phyloP scores from a whole-genome alignment of 2,888 invertebrate species.

The Chrysina gloriosa region DNA sequence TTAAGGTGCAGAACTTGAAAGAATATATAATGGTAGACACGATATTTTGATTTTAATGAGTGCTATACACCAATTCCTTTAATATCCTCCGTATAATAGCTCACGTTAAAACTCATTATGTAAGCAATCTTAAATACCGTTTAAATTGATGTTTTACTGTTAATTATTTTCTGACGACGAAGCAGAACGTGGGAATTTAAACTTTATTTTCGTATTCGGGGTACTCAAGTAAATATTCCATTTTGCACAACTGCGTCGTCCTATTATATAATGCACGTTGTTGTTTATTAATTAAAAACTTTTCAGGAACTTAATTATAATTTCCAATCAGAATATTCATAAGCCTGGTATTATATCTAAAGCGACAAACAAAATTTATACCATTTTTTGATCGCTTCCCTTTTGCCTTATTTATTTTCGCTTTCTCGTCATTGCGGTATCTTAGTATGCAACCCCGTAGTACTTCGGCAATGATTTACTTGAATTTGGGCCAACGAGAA shows the following conservation, averaged over 20 bases:
- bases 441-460: neutral
- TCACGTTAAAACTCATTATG: neutral
- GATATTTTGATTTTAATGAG: too few species aligned
- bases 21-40: too few species aligned
- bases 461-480: neutral
- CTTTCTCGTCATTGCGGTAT: neutral
- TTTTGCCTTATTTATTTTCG: neutral
- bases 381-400: slow-evolving; percentile 3
- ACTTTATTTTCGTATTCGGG: slow-evolving; percentile 15
- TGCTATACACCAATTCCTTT: too few species aligned
- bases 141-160: neutral
- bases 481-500: neutral
- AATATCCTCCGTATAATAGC: neutral
- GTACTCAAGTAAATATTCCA: slow-evolving; percentile 26
- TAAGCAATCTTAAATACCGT: neutral
- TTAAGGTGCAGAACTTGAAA: too few species aligned
- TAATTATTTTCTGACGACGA: neutral
- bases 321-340: slow-evolving; percentile 37
- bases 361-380: neutral
- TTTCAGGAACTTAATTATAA: slow-evolving; percentile 33
- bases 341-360: slow-evolving; percentile 11
- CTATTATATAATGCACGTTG: slow-evolving; percentile 31
- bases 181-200: slow-evolving; percentile 14
- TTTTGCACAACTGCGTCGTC: slow-evolving; percentile 1
- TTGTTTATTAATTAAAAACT: slow-evolving; percentile 36